Base-by-base conservation (phyloP, 2,888 invertebrate species). In the Sphaerophoria taeniata region DNA sequence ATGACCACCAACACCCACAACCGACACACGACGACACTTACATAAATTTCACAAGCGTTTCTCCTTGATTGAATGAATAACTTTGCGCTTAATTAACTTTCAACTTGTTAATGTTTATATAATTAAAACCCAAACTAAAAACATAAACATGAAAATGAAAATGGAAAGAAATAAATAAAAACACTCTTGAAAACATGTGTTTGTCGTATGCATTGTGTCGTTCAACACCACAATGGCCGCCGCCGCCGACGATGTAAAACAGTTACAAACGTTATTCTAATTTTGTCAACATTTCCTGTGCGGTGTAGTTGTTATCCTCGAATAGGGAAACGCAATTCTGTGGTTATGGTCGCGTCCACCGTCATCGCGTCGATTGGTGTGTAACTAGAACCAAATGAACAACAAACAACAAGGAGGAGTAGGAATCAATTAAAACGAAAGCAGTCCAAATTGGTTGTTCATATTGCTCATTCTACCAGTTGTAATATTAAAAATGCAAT, bases 71-170 rank as follows among this genome's bases (percentile, higher is more conserved):
- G 51, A 60, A 33, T 73, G 60, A 67, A 79, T 53, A 73, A 73
- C 14, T 79, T 73, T 53, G 34, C 58, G 67, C 58, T 67, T 53
- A 72, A 72, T 78, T 72, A 78, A 78, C 43, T n/a, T 36, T 47
- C 33, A 72, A 78, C 43, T 67, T 63, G 45, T 24, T 43, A 61
- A 69, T 74, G 45, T 47, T 39, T 45, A 33, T 24, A 2, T 55
- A 39, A 61, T 53, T 9, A 9, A 65, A 51, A 56, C 12, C 31
- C 33, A 63, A 43, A 58, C 6, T 14, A 53, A 2, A 24, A 24
- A 24, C 24, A 24, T 2, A 24, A 43, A 43, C 11, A 43, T 43
- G 11, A 45, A 34, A 34, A 3, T n/a, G 36, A 74, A 56, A 74
- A 43, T 9, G 12, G 4, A 61, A 12, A 51, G 43, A 16, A 61